Evolutionary conservation across 2,113 vertebrate genomes (phyloP).

Genomic region (Myxocyprinus asiaticus): DNA sequence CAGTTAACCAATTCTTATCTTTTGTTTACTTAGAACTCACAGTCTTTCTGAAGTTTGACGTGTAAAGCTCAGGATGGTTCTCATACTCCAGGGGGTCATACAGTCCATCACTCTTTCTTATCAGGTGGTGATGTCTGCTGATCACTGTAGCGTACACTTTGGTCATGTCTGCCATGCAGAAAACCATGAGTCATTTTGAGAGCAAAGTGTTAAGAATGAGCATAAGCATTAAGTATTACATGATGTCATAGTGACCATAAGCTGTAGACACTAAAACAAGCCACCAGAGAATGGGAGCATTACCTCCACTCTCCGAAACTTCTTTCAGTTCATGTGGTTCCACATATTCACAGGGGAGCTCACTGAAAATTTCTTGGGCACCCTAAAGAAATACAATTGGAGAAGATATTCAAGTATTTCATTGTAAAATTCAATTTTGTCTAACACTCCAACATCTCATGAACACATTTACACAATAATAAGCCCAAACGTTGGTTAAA

Average conservation of each 20-base stretch:
- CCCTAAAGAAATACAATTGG: conserved; percentile 73
- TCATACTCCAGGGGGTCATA: conserved; percentile 94
- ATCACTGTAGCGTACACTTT: conserved; percentile 94
- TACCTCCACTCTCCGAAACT: conserved; percentile 89
- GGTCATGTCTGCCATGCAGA: conserved; percentile 78
- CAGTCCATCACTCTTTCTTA: conserved; percentile 86
- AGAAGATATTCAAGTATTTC: background rate
- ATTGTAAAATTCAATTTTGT: too few species aligned
- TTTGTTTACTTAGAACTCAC: conserved; percentile 73
- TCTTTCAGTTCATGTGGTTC: conserved; percentile 92
- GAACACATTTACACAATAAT: background rate
- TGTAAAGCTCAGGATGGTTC: conserved; percentile 88
- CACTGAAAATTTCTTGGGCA: conserved; percentile 92
- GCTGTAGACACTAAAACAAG: background rate
- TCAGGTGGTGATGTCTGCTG: conserved; percentile 94
- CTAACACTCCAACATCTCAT: background rate
- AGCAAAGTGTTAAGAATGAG: background rate
- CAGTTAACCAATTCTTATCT: too few species aligned
- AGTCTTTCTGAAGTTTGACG: conserved; percentile 87
- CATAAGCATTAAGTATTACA: too few species aligned
- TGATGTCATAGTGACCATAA: too few species aligned
- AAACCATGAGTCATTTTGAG: conserved; percentile 4
- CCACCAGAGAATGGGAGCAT: background rate
- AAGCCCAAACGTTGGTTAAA: background rate
- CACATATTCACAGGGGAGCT: conserved; percentile 93